phyloP scores from a whole-genome alignment of 2,797 vertebrate species.

The Periophthalmus magnuspinnatus region DNA sequence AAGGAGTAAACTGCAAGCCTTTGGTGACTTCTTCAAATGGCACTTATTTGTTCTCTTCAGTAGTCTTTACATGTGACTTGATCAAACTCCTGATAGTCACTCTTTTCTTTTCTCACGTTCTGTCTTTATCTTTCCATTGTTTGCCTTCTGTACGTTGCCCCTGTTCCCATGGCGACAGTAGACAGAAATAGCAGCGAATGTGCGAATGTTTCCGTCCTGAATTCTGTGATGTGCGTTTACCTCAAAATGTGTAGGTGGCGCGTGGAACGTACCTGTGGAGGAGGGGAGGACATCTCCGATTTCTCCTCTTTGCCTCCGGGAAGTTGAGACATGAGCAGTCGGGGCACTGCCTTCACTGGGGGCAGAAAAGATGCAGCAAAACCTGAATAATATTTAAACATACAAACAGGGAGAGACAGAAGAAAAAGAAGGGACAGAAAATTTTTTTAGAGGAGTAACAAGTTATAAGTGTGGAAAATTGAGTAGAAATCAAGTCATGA shows the following conservation, averaged over 20 bases:
- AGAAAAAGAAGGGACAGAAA: background rate
- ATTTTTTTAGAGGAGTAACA: background rate
- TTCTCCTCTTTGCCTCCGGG: conserved; percentile 83
- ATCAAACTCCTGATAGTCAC: background rate
- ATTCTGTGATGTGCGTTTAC: conserved; percentile 26
- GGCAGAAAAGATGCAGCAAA: conserved; percentile 84
- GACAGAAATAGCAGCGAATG: conserved; percentile 33
- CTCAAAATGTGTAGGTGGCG: conserved; percentile 21
- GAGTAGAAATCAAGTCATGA: background rate
- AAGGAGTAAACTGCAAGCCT: no score
- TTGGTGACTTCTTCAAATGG: no score
- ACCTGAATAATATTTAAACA: conserved; percentile 73
- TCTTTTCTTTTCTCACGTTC: conserved; percentile 18
- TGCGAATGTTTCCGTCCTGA: conserved; percentile 34
- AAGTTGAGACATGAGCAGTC: conserved; percentile 91
- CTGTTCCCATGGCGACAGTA: conserved; percentile 55
- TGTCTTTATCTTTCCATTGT: conserved; percentile 31
- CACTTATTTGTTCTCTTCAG: background rate
- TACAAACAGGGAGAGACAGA: background rate
- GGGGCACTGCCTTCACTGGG: conserved; percentile 88
- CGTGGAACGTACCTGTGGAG: conserved; percentile 89
- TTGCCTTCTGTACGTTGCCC: conserved; percentile 32
- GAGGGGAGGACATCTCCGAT: conserved; percentile 70
- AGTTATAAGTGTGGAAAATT: background rate
- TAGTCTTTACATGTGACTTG: background rate